Evolutionary conservation across 2,888 invertebrate species (phyloP).

Genomic region (Volucella inflata): DNA sequence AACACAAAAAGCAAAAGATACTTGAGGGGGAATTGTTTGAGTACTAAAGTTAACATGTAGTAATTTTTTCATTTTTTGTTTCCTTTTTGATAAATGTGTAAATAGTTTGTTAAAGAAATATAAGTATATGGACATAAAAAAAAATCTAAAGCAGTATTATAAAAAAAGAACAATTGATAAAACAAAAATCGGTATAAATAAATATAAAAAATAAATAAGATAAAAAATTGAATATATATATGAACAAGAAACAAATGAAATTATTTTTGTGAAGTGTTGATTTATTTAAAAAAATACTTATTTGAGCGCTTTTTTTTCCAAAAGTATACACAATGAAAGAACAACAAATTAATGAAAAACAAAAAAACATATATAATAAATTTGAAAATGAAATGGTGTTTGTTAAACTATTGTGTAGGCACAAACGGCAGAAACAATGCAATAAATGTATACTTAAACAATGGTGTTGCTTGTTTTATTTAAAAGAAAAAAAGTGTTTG

Average conservation of each 20-base stretch:
- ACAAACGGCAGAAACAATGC: conserved; percentile 81
- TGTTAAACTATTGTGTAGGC: conserved; percentile 82
- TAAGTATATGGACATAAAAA: conserved; percentile 47
- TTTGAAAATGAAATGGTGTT: conserved; percentile 61
- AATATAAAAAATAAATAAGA: conserved; percentile 28
- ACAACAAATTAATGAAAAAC: conserved; percentile 31
- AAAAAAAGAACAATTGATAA: conserved; percentile 21
- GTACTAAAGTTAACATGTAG: conserved; percentile 76
- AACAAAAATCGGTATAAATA: conserved; percentile 15
- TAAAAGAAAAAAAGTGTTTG: too few relatives aligned
- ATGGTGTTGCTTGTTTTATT: conserved; percentile 55
- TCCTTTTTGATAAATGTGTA: conserved; percentile 70
- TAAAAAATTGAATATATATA: conserved; percentile 32
- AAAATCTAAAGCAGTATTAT: conserved; percentile 45
- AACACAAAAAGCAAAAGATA: conserved; percentile 69
- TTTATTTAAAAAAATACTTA: conserved; percentile 57
- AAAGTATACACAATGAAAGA: conserved; percentile 62
- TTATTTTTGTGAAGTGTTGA: conserved; percentile 65
- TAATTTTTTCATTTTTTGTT: conserved; percentile 61
- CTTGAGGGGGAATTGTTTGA: conserved; percentile 72
- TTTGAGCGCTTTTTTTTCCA: conserved; percentile 69
- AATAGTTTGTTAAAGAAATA: conserved; percentile 74
- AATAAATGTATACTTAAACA: conserved; percentile 82
- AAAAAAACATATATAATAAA: conserved; percentile 29
- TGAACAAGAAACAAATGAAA: conserved; percentile 7